phyloP scores from a whole-genome alignment of 2,113 vertebrate genomes.

The Rynchops niger region DNA sequence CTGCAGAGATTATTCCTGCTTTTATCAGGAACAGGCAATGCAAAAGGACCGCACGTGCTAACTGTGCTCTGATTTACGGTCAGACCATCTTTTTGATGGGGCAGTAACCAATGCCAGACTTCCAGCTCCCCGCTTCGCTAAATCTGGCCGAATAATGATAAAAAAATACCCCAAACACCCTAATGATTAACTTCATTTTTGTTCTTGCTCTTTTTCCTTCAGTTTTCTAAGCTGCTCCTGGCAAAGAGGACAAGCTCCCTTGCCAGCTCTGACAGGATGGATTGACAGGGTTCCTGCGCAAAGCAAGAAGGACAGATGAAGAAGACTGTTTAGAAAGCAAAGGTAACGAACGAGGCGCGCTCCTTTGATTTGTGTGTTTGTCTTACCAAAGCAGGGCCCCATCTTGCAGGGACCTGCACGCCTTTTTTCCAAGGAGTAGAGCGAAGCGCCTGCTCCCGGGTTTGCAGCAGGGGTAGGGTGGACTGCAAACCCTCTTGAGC shows the following conservation, averaged over 20 bases:
- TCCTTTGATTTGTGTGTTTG: background rate
- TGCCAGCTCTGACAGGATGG: background rate
- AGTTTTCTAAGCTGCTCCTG: background rate
- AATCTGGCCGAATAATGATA: background rate
- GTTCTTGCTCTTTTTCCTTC: background rate
- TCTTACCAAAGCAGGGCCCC: background rate
- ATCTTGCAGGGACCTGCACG: background rate
- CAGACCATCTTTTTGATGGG: background rate
- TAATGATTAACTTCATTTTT: background rate
- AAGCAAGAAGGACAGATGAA: slow-evolving; percentile 22
- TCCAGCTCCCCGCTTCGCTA: background rate
- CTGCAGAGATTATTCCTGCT: slow-evolving; percentile 5
- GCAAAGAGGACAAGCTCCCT: background rate
- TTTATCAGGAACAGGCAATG: background rate
- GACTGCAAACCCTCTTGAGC: background rate
- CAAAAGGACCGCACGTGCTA: background rate
- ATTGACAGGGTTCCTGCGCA: background rate
- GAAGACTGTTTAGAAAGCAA: background rate
- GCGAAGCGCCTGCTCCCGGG: background rate
- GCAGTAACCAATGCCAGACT: background rate
- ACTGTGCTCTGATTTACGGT: background rate
- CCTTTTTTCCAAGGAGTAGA: background rate
- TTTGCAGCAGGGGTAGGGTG: background rate
- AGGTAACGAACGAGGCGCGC: background rate
- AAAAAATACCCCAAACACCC: background rate